Base-by-base conservation (phyloP, 2,113 vertebrate genomes). In the Nestor notabilis region DNA sequence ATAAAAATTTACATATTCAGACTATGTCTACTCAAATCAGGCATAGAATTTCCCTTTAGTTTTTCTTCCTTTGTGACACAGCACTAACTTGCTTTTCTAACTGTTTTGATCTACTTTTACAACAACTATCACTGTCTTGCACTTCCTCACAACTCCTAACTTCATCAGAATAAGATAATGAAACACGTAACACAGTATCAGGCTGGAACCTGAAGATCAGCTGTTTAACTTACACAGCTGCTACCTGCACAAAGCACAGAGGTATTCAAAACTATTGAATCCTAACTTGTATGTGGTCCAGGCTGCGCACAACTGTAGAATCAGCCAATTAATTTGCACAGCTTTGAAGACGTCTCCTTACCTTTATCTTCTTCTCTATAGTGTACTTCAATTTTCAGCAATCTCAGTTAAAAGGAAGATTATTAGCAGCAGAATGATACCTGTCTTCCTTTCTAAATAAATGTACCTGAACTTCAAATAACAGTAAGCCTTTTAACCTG, bases 21-120 rank as follows among this genome's bases (percentile, higher is more conserved):
- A 84, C 29, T 82, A 60, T 5, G 72, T 89, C 47, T 79, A 68
- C 21, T 90, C 53, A 89, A 95, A 37, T 37, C 31, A 90, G 55
- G 27, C 77, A 93, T 1, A 81, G 87, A 86, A 89, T 75, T 92
- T 74, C 49, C 28, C n/a, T 89, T 87, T 72, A 71, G 55, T 81
- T 83, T 71, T 55, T 43, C 50, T 43, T 87, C 70, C 41, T 33
- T 69, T 9, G 46, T 37, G 47, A 74, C 70, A 94, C 70, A 95
- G 64, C 66, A 80, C 29, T 80, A 92, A 90, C 55, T 86, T 96
- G 29, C 64, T 77, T 86, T 71, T 86, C 53, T 81, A 95, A 97
- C 10, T 78, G 55, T 93, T 91, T 86, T 90, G 71, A 95, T 90
- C 64, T 80, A 77, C 76, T 96, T 94, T 95, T 97, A 87, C 61